Conservation (phyloP, 2,113 vertebrate species). For the Chloebia gouldiae region DNA sequence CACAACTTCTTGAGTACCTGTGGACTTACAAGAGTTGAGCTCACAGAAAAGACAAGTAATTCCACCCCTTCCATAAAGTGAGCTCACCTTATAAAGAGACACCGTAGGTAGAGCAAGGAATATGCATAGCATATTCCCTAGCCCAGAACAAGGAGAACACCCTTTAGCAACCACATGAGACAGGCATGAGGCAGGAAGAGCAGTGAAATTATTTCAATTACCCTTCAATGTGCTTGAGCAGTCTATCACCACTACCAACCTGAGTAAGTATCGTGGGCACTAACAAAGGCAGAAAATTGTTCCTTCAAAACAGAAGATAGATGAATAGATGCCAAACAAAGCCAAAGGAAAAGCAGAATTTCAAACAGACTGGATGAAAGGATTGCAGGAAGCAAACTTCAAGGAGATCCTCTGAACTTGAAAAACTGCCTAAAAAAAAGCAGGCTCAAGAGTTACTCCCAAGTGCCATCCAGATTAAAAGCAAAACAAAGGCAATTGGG, state of each 20-base stretch:
- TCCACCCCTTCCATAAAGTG: neutral
- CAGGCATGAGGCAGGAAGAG: neutral
- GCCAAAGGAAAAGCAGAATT: slow-evolving; percentile 42
- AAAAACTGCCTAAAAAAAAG: slow-evolving; percentile 7
- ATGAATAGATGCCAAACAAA: slow-evolving; percentile 37
- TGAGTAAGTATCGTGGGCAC: neutral
- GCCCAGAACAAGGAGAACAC: neutral
- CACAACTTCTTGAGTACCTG: neutral
- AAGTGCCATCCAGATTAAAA: slow-evolving; percentile 24
- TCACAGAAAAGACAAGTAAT: neutral
- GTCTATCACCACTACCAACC: neutral
- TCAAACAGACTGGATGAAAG: slow-evolving; percentile 48
- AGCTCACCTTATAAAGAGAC: neutral
- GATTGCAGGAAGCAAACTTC: slow-evolving; percentile 11
- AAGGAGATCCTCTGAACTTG: slow-evolving; percentile 5
- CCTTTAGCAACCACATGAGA: neutral
- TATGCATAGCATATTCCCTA: neutral
- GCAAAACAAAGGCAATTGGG: slow-evolving; percentile 3
- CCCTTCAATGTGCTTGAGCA: neutral
- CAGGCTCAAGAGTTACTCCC: slow-evolving; percentile 2
- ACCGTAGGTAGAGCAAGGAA: neutral
- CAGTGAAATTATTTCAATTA: neutral
- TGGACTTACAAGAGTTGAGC: neutral
- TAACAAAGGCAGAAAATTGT: neutral
- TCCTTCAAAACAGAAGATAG: neutral